Base-by-base conservation (phyloP, 2,113 vertebrate species). In the Rhagologus leucostigma region DNA sequence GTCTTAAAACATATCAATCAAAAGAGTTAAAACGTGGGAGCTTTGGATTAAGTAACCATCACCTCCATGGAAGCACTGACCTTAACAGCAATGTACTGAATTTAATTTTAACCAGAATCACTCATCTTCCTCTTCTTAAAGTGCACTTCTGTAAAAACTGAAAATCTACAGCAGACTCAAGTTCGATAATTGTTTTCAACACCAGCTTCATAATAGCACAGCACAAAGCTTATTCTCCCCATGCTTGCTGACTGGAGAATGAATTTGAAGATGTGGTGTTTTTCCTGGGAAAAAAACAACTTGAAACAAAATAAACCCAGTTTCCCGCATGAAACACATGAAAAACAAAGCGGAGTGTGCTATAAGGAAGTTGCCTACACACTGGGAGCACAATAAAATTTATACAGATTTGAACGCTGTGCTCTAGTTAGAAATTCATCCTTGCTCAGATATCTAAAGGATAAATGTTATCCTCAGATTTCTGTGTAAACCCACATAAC, bases 401-500 rank as follows among this genome's bases (percentile, higher is more conserved):
- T 89, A 64, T 84, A 92, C 73, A 96, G 91, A 95, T 81, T 84
- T 88, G 73, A 67, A 80, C 0, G 82, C 93, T 94, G 89, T 78
- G 47, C 44, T 95, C 75, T 62, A 41, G 56, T 95, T 81, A 95
- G 76, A 94, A 89, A 84, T 89, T 93, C 75, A 87, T 65, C 88
- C 94, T 94, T 82, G 90, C 80, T 95, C 91, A 85, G 67, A 57
- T 57, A 95, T 81, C 85, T 68, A 77, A 86, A 97, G 96, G 94
- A 96, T 97, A 96, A 97, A 97, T 97, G 87, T 91, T 97, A 96
- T 89, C 96, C 95, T 94, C 84, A 86, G 85, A 97, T 95, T 60
- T 91, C 86, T 92, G 50, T 96, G 90, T 96, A 97, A 97, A 96
- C 70, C 89, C 88, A 96, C 80, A 56, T 70, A 77, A 95, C 73